phyloP scores from a whole-genome alignment of 2,888 invertebrate genomes.

The Pandemis corylana region DNA sequence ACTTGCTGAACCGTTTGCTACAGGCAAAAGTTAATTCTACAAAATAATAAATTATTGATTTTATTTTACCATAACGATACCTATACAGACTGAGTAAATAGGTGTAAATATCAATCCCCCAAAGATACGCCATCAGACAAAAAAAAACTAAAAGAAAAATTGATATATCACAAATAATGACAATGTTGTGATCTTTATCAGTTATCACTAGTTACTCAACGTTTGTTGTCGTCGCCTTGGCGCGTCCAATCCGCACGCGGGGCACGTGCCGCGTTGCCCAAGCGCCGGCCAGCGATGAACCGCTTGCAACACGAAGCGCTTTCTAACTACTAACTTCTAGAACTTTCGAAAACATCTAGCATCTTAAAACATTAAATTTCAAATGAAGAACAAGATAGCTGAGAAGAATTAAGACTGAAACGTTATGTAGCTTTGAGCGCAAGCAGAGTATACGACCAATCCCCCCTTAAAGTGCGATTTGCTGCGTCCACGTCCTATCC shows the following conservation, averaged over 20 bases:
- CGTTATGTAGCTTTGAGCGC: too few relatives aligned
- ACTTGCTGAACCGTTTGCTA: too few relatives aligned
- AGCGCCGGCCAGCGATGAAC: constrained; percentile 24
- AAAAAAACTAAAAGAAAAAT: background rate
- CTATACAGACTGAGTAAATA: too few relatives aligned
- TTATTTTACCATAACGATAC: too few relatives aligned
- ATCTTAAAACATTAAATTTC: constrained; percentile 17
- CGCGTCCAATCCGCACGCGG: constrained; percentile 23
- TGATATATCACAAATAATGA: background rate
- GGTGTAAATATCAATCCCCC: too few relatives aligned
- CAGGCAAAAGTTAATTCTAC: background rate
- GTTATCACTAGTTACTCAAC: constrained; percentile 37
- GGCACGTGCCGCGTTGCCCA: constrained; percentile 37
- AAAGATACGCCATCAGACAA: too few relatives aligned
- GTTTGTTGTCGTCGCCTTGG: constrained; percentile 41
- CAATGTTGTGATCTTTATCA: constrained; percentile 34
- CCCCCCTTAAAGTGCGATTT: too few relatives aligned
- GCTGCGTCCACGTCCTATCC: too few relatives aligned
- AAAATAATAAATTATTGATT: background rate
- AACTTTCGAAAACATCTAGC: constrained; percentile 36
- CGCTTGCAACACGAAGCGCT: constrained; percentile 38
- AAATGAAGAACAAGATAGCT: too few relatives aligned
- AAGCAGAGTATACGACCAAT: too few relatives aligned
- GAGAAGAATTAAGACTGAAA: too few relatives aligned
- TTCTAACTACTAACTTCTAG: constrained; percentile 41